Evolutionary conservation across 2,888 invertebrate species (phyloP).

Genomic region (Pheosia gnoma): DNA sequence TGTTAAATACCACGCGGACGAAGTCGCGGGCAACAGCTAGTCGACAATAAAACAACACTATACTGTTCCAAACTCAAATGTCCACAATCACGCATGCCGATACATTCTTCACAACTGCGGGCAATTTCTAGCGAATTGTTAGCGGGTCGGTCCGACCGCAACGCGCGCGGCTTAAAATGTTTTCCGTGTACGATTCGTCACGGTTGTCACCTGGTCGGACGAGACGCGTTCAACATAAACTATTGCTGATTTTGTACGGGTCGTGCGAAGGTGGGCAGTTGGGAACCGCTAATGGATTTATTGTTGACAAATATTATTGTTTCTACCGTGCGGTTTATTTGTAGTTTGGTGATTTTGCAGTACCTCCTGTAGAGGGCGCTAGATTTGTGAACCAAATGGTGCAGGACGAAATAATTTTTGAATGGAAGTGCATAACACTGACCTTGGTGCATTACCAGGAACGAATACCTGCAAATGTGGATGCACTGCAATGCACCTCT

Average conservation of each 20-base stretch:
- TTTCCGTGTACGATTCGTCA: slow-evolving; percentile 67
- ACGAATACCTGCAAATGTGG: too few species aligned
- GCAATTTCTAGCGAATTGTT: slow-evolving; percentile 19
- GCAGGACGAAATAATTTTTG: too few species aligned
- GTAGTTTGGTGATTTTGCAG: not conserved
- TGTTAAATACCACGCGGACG: too few species aligned
- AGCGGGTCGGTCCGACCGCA: slow-evolving; percentile 53
- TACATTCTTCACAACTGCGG: slow-evolving; percentile 11
- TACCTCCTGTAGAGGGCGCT: not conserved
- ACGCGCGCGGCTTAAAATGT: slow-evolving; percentile 69
- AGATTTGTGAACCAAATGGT: too few species aligned
- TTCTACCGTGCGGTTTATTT: not conserved
- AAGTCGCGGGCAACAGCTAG: too few species aligned
- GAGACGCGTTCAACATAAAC: slow-evolving; percentile 39
- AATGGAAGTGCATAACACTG: too few species aligned
- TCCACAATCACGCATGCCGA: slow-evolving; percentile 6
- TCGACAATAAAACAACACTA: slow-evolving; percentile 2
- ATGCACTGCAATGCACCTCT: too few species aligned
- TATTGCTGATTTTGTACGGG: slow-evolving; percentile 37
- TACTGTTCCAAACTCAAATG: slow-evolving; percentile 2
- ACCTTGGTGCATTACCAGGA: too few species aligned
- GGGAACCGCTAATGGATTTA: slow-evolving; percentile 39
- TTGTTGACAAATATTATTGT: slow-evolving; percentile 4
- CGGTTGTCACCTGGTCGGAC: slow-evolving; percentile 54
- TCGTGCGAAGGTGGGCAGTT: slow-evolving; percentile 26